A percentile compares a stretch with the other conserved stretches of the same genome.
Evolutionary conservation across 2,113 vertebrate genomes (phyloP).

Genomic region (Poeciliopsis occidentalis): DNA sequence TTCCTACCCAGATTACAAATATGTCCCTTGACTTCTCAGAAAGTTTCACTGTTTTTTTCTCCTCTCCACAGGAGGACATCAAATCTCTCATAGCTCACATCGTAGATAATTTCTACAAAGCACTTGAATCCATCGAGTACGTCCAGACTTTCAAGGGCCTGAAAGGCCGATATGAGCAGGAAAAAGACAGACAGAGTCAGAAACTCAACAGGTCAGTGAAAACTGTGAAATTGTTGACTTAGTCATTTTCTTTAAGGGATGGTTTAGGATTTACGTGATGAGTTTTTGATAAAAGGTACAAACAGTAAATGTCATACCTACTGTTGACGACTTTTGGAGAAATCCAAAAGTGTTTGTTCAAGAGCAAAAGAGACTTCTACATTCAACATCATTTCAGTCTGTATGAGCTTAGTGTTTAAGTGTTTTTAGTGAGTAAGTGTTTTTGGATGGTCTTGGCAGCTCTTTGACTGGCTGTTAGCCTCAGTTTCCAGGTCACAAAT

Average conservation of each 20-base stretch:
- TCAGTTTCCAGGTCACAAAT: too few species aligned
- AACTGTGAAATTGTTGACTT: background rate
- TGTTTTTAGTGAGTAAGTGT: too few species aligned
- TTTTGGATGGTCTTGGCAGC: too few species aligned
- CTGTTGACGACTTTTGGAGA: too few species aligned
- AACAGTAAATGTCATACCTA: too few species aligned
- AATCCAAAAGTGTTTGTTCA: too few species aligned
- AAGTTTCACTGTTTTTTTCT: background rate
- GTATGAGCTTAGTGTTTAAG: too few species aligned
- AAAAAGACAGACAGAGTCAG: constrained; percentile 94
- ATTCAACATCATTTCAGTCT: too few species aligned
- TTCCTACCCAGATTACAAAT: background rate
- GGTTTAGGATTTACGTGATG: background rate
- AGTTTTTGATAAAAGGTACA: too few species aligned
- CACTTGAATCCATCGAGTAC: constrained; percentile 98
- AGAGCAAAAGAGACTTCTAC: too few species aligned
- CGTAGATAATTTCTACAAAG: constrained; percentile 98
- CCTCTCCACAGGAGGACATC: constrained; percentile 90
- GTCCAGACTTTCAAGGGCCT: constrained; percentile 98
- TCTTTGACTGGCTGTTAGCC: too few species aligned
- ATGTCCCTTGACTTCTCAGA: background rate
- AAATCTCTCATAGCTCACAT: constrained; percentile 98
- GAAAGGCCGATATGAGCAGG: constrained; percentile 97
- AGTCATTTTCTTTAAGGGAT: background rate
- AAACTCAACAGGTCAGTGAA: constrained; percentile 89